Evolutionary conservation across 1,140 invertebrate species (phyloP).

Genomic region (Plodia interpunctella): DNA sequence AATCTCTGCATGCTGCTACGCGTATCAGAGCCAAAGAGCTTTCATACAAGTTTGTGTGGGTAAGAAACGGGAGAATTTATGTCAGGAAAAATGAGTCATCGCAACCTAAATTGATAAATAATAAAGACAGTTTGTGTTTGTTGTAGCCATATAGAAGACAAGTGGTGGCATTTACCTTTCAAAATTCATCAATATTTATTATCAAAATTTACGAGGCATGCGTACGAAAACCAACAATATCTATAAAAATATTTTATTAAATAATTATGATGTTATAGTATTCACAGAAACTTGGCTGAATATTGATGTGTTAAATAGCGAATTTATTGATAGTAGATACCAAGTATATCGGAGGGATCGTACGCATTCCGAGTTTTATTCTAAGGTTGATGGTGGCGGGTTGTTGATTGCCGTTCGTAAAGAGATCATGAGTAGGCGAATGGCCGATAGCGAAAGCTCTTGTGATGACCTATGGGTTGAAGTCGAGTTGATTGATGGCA

Average conservation of each 20-base stretch:
- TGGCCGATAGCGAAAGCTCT: not conserved
- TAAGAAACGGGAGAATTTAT: not conserved
- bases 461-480: conserved; percentile 3
- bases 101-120: not conserved
- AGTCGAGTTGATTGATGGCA: not conserved
- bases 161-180: not conserved
- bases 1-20: not conserved
- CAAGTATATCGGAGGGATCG: conserved; percentile 1
- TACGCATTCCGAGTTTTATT: not conserved
- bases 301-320: not conserved
- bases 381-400: conserved; percentile 7
- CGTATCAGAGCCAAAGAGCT: not conserved
- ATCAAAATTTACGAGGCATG: not conserved
- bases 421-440: not conserved
- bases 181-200: not conserved
- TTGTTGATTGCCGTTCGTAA: conserved; percentile 1
- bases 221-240: not conserved
- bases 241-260: not conserved
- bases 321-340: conserved; percentile 6
- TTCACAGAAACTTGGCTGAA: conserved; percentile 11
- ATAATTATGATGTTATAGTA: conserved; percentile 7
- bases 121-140: not conserved
- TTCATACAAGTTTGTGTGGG: not conserved
- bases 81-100: not conserved
- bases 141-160: not conserved